These are phyloP conservation scores for Phenacoccus solenopsis DNA, from an alignment of 1,140 invertebrate species.

Conservation along the genomic window DNA sequence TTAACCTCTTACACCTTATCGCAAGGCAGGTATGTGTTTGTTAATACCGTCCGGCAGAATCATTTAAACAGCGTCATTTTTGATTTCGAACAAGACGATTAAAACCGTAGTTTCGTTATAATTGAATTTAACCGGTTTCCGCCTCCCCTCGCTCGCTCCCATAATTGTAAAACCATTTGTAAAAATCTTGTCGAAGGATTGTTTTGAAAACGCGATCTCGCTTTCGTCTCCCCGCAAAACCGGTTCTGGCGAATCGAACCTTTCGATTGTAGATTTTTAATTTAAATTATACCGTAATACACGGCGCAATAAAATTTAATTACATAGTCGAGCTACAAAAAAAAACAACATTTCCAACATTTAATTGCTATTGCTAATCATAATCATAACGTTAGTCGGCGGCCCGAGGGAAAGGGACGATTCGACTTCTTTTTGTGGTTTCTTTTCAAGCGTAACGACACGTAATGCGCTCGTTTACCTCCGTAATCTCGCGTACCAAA, in stretches of 20 bases:
- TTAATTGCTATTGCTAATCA: conserved; percentile 2
- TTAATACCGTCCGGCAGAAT: conserved; percentile 8
- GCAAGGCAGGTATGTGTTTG: neutral
- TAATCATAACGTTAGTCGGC: neutral
- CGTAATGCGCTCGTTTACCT: too few species aligned
- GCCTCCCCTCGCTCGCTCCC: neutral
- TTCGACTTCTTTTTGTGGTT: too few species aligned
- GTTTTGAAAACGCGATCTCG: neutral
- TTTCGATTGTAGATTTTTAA: conserved; percentile 12
- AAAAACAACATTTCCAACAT: neutral
- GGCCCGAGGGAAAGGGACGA: neutral
- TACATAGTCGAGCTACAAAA: conserved; percentile 6
- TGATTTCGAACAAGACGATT: neutral
- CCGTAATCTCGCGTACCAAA: too few species aligned
- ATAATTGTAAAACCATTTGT: conserved; percentile 16
- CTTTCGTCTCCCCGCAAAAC: neutral
- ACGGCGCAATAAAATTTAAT: conserved; percentile 11
- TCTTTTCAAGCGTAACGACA: too few species aligned
- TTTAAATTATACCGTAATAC: conserved; percentile 16
- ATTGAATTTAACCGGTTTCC: conserved; percentile 14
- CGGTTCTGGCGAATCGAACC: neutral
- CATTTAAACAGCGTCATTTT: conserved; percentile 12
- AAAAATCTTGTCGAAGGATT: conserved; percentile 4
- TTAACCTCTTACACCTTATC: conserved; percentile 9
- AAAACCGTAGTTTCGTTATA: neutral